Evolutionary conservation across 2,888 invertebrate genomes (phyloP), one percentile per base, ranked within the genome.

Genomic region (Xanthia icteritia): DNA sequence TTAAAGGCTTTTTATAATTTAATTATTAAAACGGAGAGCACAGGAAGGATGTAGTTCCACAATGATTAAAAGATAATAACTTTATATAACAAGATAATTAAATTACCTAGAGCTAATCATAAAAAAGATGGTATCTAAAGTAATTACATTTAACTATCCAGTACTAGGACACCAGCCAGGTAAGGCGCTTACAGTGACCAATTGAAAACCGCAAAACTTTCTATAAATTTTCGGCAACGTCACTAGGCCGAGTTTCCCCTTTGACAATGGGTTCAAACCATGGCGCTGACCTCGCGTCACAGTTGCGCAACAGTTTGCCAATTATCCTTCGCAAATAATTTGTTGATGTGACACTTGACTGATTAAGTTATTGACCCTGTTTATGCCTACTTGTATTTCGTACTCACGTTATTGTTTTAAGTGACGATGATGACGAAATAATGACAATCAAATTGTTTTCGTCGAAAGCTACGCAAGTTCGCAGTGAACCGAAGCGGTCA

Each of bases 301-400:
- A 73, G 70, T 86, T 88, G 81, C 78, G 82, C 84, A 88, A 89
- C 77, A 31, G 61, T 89, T 90, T 81, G 79, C 79, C 86, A 91
- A 92, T 85, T 81, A 88, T 91, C 89, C 89, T 90, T 90, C 86
- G 84, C 86, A 60, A 76, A 84, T 83, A 86, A 86, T 79, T 80
- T 6, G 58, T 67, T 56, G 61, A 74, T 61, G 83, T 79, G 77
- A 79, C 82, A 81, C 74, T 83, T 77, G 77, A 86, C 75, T 82
- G 85, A 86, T 77, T 81, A 31, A 76, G 77, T 45, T 82, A 78
- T 81, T 87, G 89, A 87, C 88, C 87, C 79, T 86, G 72, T 87
- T 88, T 76, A 64, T 36, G 15, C 13, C 8, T 58, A 76, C 54
- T 83, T 76, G 66, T 65, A 51, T 82, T 81, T 80, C 66, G 48